phyloP scores from a whole-genome alignment of 2,888 invertebrate genomes.

The Cyaniris semiargus region DNA sequence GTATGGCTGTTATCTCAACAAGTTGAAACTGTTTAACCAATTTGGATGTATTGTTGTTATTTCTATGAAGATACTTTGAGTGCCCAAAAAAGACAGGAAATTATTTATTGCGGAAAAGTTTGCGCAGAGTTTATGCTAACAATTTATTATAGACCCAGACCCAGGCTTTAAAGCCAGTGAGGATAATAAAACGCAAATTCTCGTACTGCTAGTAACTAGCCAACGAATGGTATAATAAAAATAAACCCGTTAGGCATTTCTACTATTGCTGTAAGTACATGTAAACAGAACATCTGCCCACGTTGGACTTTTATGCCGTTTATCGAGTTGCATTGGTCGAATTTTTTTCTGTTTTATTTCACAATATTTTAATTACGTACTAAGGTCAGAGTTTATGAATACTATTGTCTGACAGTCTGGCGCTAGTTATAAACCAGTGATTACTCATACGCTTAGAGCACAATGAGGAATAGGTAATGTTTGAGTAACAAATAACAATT shows the following conservation, averaged over 20 bases:
- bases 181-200: constrained; percentile 18
- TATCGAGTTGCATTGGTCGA: not conserved
- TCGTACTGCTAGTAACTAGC: not conserved
- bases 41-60: no score
- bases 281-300: constrained; percentile 9
- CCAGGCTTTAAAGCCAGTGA: not conserved
- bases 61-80: no score
- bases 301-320: not conserved
- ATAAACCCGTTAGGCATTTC: constrained; percentile 19
- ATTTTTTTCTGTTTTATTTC: no score
- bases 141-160: not conserved
- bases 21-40: no score
- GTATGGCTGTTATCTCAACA: no score
- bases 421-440: not conserved
- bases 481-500: no score
- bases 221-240: not conserved
- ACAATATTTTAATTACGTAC: no score
- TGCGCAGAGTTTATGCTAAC: no score
- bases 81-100: no score
- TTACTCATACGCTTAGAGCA: not conserved
- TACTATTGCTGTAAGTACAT: not conserved
- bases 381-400: not conserved
- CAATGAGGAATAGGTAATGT: not conserved
- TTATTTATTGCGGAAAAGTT: no score
- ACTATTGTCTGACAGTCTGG: not conserved